Base-by-base conservation (phyloP, 2,888 invertebrate species). In the Vanessa cardui region DNA sequence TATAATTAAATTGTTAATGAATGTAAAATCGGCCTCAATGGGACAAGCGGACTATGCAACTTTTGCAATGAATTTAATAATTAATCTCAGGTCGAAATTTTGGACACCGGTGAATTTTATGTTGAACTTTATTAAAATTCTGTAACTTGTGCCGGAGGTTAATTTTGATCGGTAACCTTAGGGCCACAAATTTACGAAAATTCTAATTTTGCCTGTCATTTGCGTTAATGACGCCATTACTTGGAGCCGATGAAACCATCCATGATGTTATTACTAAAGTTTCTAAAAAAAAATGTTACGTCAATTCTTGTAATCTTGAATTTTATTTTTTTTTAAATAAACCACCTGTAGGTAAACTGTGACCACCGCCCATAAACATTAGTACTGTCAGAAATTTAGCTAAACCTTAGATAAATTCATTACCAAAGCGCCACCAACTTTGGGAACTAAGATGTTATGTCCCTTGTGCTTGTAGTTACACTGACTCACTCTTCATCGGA, bases 41-140 rank as follows among this genome's bases (percentile, higher is more conserved):
- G 73, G 76, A 74, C 78, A 76, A 78, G 31, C 54, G 31, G n/a
- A 79, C 80, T 78, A 80, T 78, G 80, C 82, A 84, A 87, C 82
- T 85, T 87, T 80, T 74, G 78, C 80, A 84, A 85, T 85, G 81
- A 86, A 84, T 85, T 39, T 85, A 85, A n/a, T n/a, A n/a, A 87
- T 87, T 86, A 85, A 83, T 78, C 76, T 67, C 60, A 50, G 21
- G 56, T 76, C 70, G 76, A 77, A 80, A 81, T 79, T 73, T 76
- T 78, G 80, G 78, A 80, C 78, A 78, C 79, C 72, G 76, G 74
- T 80, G 81, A 85, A 83, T 85, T 85, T 80, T 62, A 74, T 69
- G 72, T 63, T 72, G 65, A 80, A 84, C 81, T 84, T 87, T 87
- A 86, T 86, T 85, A 85, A 86, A 84, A 81, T 82, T 82, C 79